Base-by-base conservation (phyloP, 2,888 invertebrate genomes). In the Macrosiphum euphorbiae region DNA sequence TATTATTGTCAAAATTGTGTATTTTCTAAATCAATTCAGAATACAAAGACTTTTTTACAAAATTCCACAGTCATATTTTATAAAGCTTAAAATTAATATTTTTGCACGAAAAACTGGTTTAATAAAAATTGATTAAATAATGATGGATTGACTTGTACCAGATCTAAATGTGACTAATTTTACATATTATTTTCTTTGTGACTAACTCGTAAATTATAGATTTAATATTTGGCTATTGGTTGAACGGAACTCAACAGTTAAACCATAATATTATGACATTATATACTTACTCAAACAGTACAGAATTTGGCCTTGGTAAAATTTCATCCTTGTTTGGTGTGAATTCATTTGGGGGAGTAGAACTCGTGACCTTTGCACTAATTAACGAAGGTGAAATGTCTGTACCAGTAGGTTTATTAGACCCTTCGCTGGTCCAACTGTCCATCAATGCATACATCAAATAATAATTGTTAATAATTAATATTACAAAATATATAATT, bases 331-430 rank as follows among this genome's bases (percentile, higher is more conserved):
- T 86, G 41, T 90, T 90, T 8, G 61, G 28, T 50, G 61, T 50
- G 50, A 41, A 86, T 61, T 94, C 93, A n/a, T 90, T 94, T 41
- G 90, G 89, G 28, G 90, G 89, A 85, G 61, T 94, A 61, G 86
- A 90, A 52, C 41, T 89, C 28, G 28, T 47, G 35, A 61, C 86
- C 50, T 61, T 86, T 90, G 24, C 44, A 47, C 85, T 93, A 10
- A 26, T 41, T 13, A 90, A 50, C 47, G 47, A 41, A 61, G 61
- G 47, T 28, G 67, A 85, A 58, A 44, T 20, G n/a, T 89, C 44
- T n/a, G 47, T 89, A 35, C 84, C 58, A 8, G 58, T 28, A 58
- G 55, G 92, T 88, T 52, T 85, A 86, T 90, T 50, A 35, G 35
- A 86, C 67, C 86, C 26, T 35, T 94, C 93, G 13, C 85, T 90